Base-by-base conservation (phyloP, 2,113 vertebrate species). In the Arenaria interpres region DNA sequence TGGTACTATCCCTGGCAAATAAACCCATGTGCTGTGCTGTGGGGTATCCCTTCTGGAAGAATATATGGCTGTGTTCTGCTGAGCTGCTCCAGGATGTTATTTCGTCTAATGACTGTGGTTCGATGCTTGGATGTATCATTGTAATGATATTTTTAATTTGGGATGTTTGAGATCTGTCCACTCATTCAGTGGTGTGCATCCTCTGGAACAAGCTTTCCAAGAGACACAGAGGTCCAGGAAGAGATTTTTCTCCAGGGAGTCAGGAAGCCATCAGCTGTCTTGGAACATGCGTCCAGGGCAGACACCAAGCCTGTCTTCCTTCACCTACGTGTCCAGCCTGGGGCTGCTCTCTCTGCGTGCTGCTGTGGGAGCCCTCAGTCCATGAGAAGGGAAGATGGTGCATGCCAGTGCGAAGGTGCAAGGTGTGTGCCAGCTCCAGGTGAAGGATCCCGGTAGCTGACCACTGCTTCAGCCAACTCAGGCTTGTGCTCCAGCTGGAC, bases 1-100 rank as follows among this genome's bases (percentile, higher is more conserved):
- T 35, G 0, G 37, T 51, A 48, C 87, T 69, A 77, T 94, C 91
- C 91, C 95, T 97, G 96, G 95, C 95, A 92, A 79, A 92, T 54
- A 91, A 51, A n/a, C 77, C 80, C 0, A 2, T 64, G 73, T 73
- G 89, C 86, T 53, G 68, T 48, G 79, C 85, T 88, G 79, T 39
- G 87, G 89, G 94, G 30, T 85, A 6, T 90, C 71, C 92, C 92
- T 96, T 33, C 80, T 59, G 74, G 39, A 88, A 50, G 89, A 43
- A 45, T 21, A 53, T 45, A n/a, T 0, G 2, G n/a, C 57, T 0
- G 0, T 35, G 64, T 41, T 75, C 80, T 85, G 69, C 95, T 28
- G 81, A 82, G 97, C 67, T 92, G 92, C 91, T 92, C 66, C 71
- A 66, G 89, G 77, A 92, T 41, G 12, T 82, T 41, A 27, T 75